Conservation (phyloP, 2,113 vertebrate species). For the Rhinolophus sinicus region DNA sequence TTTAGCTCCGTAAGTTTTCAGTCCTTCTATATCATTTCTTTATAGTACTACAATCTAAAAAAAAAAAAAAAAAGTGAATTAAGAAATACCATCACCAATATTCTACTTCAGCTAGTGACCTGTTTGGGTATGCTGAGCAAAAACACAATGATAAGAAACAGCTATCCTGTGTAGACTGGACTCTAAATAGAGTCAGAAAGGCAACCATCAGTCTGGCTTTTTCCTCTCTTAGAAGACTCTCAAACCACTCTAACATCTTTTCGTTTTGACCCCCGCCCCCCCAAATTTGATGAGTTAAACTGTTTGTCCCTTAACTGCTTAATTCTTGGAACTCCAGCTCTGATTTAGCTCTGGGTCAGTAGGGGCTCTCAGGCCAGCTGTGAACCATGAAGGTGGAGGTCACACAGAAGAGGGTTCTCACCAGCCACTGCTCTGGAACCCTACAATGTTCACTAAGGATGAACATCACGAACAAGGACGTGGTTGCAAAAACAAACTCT, state of each 20-base stretch:
- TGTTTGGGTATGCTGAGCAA: neutral
- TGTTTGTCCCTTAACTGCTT: neutral
- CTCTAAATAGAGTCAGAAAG: neutral
- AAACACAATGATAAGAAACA: neutral
- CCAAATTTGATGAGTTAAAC: neutral
- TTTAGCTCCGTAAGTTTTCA: neutral
- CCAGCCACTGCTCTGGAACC: neutral
- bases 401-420: neutral
- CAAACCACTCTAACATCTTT: neutral
- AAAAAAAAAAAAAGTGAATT: neutral
- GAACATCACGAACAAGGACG: slow-evolving; percentile 34
- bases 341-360: neutral
- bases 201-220: neutral
- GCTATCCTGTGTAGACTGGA: neutral
- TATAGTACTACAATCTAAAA: neutral
- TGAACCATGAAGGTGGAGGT: neutral
- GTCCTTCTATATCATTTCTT: neutral
- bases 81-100: neutral
- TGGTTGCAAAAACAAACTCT: slow-evolving; percentile 64
- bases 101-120: neutral
- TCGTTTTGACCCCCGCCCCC: neutral
- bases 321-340: neutral
- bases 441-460: neutral
- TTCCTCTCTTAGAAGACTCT: neutral
- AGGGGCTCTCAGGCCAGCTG: neutral